Base-by-base conservation (phyloP, 2,113 vertebrate species). In the Dromas ardeola region DNA sequence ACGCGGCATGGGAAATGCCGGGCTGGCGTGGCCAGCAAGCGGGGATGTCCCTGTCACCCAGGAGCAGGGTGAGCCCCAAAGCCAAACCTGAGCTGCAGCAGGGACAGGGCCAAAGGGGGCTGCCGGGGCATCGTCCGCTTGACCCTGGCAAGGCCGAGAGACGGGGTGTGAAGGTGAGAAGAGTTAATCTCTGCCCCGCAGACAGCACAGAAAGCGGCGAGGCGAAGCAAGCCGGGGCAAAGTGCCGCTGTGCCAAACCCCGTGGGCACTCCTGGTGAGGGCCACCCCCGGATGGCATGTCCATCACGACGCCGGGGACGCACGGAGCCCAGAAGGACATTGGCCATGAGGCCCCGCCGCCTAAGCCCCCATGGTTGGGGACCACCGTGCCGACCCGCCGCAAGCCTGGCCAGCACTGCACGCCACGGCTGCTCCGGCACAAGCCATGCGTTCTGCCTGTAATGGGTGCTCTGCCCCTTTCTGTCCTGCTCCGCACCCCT, bases 51-150 rank as follows among this genome's bases (percentile, higher is more conserved):
- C 92, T 6, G 3, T 47, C 52, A 73, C 69, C 59, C 29, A 2
- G 30, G 40, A 80, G 72, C 58, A 27, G 91, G 42, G 74, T 0
- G 2, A 90, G 63, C 58, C 69, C 61, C 45, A 70, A 59, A 78
- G 94, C 86, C 97, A 98, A 96, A 99, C 98, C 99, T 99, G 98
- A 81, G 98, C 97, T 92, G 96, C 97, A 78, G 98, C 96, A 82
- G 98, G 98, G 96, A 97, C 71, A 15, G 98, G 97, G 96, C 97
- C 98, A 25, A 98, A 97, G 69, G 98, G 84, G 52, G 98, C 94
- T 91, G 98, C 96, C 0, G 98, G 97, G 65, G 98, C 98, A 95
- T 98, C 98, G 6, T 99, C 98, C 95, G 65, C 97, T 92, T 97
- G 98, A 97, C 96, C 98, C 99, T 99, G 97, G 89, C 61, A 74